A percentile compares a stretch with the other conserved stretches of the same genome.
These are phyloP conservation scores for Sminthurinus aureus DNA, from an alignment of 2,888 invertebrate species.

Conservation along the genomic window DNA sequence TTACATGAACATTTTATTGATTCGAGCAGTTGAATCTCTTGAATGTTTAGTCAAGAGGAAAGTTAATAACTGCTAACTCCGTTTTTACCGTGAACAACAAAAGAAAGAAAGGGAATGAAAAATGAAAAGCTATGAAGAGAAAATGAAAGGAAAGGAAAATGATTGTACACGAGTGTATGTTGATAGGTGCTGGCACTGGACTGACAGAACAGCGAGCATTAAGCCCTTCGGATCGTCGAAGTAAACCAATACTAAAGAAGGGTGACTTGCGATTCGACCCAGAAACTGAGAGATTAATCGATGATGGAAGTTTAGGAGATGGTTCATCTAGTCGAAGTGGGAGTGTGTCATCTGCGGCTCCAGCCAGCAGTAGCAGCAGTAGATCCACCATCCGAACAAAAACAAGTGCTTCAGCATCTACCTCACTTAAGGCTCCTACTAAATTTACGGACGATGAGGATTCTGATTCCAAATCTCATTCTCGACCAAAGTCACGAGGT, in stretches of 20 bases:
- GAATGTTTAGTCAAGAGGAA: too few relatives aligned
- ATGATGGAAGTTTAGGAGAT: slow-evolving; percentile 45
- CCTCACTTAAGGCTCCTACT: slow-evolving; percentile 46
- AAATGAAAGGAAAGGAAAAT: slow-evolving; percentile 9
- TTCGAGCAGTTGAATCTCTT: too few relatives aligned
- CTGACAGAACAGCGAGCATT: slow-evolving; percentile 44
- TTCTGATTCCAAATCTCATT: slow-evolving; percentile 46
- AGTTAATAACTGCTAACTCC: too few relatives aligned
- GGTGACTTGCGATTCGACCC: slow-evolving; percentile 67
- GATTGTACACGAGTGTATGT: slow-evolving; percentile 25
- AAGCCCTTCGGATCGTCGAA: slow-evolving; percentile 48
- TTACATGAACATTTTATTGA: too few relatives aligned
- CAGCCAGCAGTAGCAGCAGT: slow-evolving; percentile 25
- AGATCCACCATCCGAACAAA: slow-evolving; percentile 62
- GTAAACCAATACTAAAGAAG: slow-evolving; percentile 53
- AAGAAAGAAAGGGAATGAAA: neutral
- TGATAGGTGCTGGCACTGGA: slow-evolving; percentile 39
- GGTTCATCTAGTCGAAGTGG: slow-evolving; percentile 53
- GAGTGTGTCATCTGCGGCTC: slow-evolving; percentile 46
- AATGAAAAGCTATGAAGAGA: neutral
- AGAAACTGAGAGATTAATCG: slow-evolving; percentile 73
- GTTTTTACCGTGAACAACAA: neutral
- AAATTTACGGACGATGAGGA: slow-evolving; percentile 50
- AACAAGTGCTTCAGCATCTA: slow-evolving; percentile 23
- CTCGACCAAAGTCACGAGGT: slow-evolving; percentile 53